Evolutionary conservation across 2,888 invertebrate genomes (phyloP).

Genomic region (Brachypterus glaber): DNA sequence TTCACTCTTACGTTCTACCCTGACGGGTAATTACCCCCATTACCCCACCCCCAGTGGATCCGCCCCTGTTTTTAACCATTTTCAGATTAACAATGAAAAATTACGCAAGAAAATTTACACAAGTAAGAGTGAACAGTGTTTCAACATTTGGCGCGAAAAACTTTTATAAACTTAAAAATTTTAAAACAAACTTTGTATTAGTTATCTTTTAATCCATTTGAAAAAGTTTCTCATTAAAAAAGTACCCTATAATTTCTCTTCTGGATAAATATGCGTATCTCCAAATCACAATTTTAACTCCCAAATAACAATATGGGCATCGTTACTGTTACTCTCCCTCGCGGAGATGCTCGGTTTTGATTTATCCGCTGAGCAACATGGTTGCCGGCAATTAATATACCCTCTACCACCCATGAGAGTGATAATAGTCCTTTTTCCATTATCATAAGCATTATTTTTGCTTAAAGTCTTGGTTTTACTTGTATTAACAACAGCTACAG

Average conservation of each 20-base stretch:
- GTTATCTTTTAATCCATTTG: too few species aligned
- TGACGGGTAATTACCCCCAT: too few species aligned
- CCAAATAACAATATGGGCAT: conserved; percentile 86
- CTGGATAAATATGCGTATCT: conserved; percentile 8
- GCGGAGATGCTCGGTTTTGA: conserved; percentile 41
- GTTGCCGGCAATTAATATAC: conserved; percentile 77
- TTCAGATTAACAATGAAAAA: too few species aligned
- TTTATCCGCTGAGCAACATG: conserved; percentile 52
- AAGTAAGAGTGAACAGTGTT: too few species aligned
- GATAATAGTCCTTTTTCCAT: conserved; percentile 63
- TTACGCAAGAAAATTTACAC: too few species aligned
- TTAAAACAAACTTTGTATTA: too few species aligned
- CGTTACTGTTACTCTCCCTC: conserved; percentile 66
- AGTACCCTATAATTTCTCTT: not conserved
- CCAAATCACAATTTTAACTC: conserved; percentile 67
- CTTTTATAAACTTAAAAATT: too few species aligned
- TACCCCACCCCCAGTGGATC: too few species aligned
- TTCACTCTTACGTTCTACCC: too few species aligned
- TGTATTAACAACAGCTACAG: conserved; percentile 14
- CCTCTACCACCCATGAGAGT: conserved; percentile 83
- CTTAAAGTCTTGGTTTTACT: conserved; percentile 27
- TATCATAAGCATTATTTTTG: conserved; percentile 27
- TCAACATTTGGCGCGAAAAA: too few species aligned
- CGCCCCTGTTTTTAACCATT: too few species aligned
- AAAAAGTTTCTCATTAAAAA: too few species aligned